Conservation (phyloP, 2,888 invertebrate genomes). For the Campoplex capitator region DNA sequence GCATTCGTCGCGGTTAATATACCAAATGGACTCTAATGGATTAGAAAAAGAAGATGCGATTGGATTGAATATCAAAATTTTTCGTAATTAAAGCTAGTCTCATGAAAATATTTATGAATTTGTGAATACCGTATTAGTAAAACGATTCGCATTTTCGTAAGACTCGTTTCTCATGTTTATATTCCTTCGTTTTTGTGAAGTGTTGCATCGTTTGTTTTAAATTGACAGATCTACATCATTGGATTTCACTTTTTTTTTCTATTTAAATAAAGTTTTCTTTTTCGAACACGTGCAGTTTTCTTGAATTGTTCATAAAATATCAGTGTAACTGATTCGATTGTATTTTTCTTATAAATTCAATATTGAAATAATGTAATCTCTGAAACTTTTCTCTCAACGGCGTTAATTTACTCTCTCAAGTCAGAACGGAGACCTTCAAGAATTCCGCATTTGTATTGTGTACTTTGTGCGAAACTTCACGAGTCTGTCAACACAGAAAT, state of each 20-base stretch:
- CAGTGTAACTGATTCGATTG: neutral
- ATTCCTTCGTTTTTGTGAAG: neutral
- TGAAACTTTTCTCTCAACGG: neutral
- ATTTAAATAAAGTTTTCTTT: neutral
- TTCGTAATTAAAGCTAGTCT: neutral
- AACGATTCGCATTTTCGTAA: neutral
- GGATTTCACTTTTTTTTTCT: neutral
- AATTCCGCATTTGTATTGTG: neutral
- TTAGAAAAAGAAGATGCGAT: neutral
- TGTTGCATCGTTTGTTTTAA: neutral
- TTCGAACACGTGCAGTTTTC: neutral
- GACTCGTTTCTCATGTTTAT: neutral
- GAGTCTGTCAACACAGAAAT: conserved; percentile 10
- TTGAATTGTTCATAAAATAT: neutral
- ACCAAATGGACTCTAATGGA: neutral
- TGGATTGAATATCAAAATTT: neutral
- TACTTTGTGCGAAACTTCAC: conserved; percentile 19
- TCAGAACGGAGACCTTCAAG: neutral
- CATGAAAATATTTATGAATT: neutral
- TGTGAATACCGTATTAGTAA: no score
- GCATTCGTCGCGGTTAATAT: neutral
- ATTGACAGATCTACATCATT: neutral
- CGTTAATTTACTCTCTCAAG: neutral
- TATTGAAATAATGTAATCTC: conserved; percentile 2
- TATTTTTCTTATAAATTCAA: neutral